Evolutionary conservation across 2,888 invertebrate genomes (phyloP).

Genomic region (Autographa gamma): DNA sequence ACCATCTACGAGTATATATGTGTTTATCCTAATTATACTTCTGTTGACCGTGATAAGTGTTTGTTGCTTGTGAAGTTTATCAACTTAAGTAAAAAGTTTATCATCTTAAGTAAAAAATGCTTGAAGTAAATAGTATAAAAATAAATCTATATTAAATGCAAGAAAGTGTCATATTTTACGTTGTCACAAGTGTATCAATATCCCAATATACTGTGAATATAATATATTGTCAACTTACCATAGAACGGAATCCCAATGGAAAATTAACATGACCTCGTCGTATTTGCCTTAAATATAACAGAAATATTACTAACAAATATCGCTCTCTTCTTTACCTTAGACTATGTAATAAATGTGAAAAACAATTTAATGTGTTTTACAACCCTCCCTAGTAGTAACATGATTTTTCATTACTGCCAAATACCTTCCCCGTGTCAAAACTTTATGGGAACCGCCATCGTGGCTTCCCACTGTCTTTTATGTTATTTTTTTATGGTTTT

Average conservation of each 20-base stretch:
- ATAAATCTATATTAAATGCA: too few species aligned
- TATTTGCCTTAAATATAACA: neutral
- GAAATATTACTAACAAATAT: neutral
- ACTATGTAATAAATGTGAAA: slow-evolving; percentile 49
- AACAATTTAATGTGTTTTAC: slow-evolving; percentile 75
- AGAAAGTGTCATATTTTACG: neutral
- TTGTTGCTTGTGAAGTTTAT: too few species aligned
- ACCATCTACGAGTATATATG: too few species aligned
- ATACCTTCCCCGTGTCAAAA: slow-evolving; percentile 60
- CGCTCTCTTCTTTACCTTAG: slow-evolving; percentile 34
- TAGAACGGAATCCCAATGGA: neutral
- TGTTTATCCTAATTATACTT: too few species aligned
- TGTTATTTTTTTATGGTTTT: slow-evolving; percentile 41
- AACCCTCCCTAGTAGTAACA: slow-evolving; percentile 68
- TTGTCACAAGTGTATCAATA: neutral
- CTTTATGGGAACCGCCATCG: slow-evolving; percentile 59
- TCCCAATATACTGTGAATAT: neutral
- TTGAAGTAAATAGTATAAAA: too few species aligned
- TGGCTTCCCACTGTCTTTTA: slow-evolving; percentile 34
- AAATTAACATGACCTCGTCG: neutral
- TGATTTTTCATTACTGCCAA: slow-evolving; percentile 76
- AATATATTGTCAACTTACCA: neutral
- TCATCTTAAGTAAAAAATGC: too few species aligned
- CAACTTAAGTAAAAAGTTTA: too few species aligned
- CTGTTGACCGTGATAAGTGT: too few species aligned